Evolutionary conservation across 1,140 invertebrate species (phyloP), one percentile per base, ranked within the genome.

Genomic region (Cyclargus thomasi): DNA sequence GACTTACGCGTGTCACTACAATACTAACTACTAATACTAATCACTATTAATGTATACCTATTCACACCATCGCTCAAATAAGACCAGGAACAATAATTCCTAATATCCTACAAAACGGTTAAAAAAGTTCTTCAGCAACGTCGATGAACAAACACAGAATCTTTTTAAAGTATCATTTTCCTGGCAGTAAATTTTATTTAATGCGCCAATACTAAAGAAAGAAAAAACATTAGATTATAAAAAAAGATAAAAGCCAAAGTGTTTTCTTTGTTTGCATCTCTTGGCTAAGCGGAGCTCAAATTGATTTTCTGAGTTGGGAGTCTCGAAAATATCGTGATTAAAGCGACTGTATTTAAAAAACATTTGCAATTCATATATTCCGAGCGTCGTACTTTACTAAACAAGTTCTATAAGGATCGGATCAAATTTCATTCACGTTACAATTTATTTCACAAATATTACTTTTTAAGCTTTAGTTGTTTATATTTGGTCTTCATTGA

Each of bases 201-300:
- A 8, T 47, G 36, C 36, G 36, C 36, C 36, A 16, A 47, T 47
- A 47, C 36, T 47, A 47, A 47, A 47, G 36, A 47, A 16, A 47
- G 36, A 16, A 47, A 47, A 47, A 14, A 47, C 36, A 47, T 47
- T 47, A 47, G 36, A 47, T 47, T 47, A 47, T 47, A 47, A 47
- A 47, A 29, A 47, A 47, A 47, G 36, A 47, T 47, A 47, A 47
- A 47, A 47, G 36, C 36, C 36, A 47, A 47, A 47, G 36, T 47
- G 36, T 47, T 47, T 47, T 47, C 36, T 47, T 47, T 47, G 36
- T 47, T 47, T 47, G 36, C 36, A 47, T 47, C 36, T 47, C 36
- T 47, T 10, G 36, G 0, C 36, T 47, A 47, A 47, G 36, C 36
- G 36, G 3, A 47, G 36, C 36, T 47, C 36, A 47, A 47, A 47